A percentile compares a stretch with the other conserved stretches of the same genome.
Evolutionary conservation across 1,140 invertebrate genomes (phyloP).

Genomic region (Drosophila sucinea): DNA sequence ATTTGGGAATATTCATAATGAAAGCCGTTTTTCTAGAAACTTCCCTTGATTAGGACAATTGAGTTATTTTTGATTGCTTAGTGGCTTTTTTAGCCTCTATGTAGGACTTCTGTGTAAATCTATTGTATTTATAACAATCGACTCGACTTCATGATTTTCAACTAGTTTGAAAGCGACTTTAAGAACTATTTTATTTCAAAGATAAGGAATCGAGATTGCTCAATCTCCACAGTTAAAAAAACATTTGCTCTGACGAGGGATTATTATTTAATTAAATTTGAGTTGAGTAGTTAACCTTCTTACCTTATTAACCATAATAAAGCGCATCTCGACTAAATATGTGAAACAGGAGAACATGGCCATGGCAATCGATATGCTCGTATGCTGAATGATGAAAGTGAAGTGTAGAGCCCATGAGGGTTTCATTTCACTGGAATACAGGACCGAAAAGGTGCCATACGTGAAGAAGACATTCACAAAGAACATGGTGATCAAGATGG

Average conservation of each 20-base stretch:
- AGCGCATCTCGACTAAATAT: constrained; percentile 71
- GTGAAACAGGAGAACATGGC: constrained; percentile 70
- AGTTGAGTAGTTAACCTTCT: no score
- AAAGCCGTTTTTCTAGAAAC: background rate
- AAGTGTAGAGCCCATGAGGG: constrained; percentile 66
- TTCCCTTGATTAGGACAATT: background rate
- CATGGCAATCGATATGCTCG: constrained; percentile 66
- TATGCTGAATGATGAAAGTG: constrained; percentile 74
- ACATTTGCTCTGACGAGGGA: no score
- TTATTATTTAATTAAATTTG: no score
- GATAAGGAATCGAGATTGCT: no score
- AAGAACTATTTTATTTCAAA: no score
- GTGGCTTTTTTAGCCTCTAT: background rate
- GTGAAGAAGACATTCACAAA: constrained; percentile 58
- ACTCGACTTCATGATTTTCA: no score
- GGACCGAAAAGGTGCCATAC: constrained; percentile 57
- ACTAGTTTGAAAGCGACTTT: no score
- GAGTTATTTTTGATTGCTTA: background rate
- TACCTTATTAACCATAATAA: constrained; percentile 78
- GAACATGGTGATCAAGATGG: constrained; percentile 55
- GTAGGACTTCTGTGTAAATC: no score
- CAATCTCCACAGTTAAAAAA: no score
- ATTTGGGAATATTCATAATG: no score
- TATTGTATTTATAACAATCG: no score
- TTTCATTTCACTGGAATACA: constrained; percentile 49